phyloP scores from a whole-genome alignment of 2,113 vertebrate species.

The Thunnus thynnus region DNA sequence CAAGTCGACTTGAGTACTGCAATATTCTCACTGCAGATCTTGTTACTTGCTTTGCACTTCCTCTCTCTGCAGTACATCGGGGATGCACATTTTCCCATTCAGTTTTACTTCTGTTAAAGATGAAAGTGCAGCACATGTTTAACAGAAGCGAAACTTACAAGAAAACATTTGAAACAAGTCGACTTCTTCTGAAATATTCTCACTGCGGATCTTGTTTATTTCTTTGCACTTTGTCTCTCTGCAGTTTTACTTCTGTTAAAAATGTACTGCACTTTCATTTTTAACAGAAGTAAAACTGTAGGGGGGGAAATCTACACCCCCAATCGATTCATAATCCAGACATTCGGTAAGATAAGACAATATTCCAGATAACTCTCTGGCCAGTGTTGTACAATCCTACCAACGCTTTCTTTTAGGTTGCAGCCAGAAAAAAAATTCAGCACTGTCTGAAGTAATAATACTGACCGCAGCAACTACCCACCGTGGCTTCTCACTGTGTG shows the following conservation, averaged over 20 bases:
- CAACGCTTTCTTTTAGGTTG: constrained; percentile 20
- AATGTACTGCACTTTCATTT: neutral
- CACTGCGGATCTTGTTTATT: no score
- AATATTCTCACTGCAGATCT: no score
- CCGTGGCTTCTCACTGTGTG: neutral
- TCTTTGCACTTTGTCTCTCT: no score
- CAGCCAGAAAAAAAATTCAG: constrained; percentile 14
- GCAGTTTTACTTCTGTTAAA: no score
- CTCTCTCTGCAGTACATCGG: no score
- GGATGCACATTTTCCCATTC: no score
- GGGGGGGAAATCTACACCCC: neutral
- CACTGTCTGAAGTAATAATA: constrained; percentile 9
- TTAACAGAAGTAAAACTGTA: neutral
- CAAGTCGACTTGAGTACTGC: no score
- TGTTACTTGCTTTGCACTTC: no score
- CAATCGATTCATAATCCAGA: constrained; percentile 11
- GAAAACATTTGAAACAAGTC: no score
- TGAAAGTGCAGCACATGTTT: neutral
- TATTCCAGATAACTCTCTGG: constrained; percentile 13
- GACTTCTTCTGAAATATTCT: no score
- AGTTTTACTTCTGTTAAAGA: no score
- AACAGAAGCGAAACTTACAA: neutral
- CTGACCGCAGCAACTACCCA: constrained; percentile 21
- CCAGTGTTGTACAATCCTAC: neutral
- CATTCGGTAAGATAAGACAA: neutral